Percentiles rank a stretch among this genome's conserved stretches.
These are phyloP conservation scores for Garra rufa DNA, from an alignment of 2,113 vertebrate genomes.

Conservation along the genomic window DNA sequence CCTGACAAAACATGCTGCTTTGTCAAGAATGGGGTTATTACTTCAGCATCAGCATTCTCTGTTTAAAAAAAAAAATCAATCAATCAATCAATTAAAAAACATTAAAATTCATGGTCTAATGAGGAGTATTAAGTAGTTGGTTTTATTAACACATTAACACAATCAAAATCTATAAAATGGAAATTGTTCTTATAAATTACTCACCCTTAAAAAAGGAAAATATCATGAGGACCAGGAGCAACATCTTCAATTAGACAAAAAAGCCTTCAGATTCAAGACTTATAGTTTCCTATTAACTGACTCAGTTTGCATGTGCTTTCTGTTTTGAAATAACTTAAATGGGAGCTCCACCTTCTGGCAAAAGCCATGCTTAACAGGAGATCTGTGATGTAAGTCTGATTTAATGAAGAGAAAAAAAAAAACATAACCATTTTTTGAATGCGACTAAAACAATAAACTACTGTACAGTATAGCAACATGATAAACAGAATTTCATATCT, in stretches of 20 bases:
- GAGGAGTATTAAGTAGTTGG: background rate
- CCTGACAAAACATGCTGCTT: background rate
- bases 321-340: background rate
- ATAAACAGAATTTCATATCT: background rate
- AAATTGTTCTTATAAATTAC: background rate
- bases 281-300: background rate
- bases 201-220: background rate
- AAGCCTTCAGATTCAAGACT: background rate
- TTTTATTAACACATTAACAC: background rate
- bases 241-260: background rate
- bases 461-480: too few species aligned
- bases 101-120: background rate
- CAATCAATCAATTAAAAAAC: background rate
- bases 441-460: background rate
- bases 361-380: background rate
- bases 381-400: background rate
- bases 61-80: background rate
- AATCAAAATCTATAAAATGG: too few species aligned
- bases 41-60: slow-evolving; percentile 3
- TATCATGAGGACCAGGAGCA: background rate
- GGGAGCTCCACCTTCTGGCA: slow-evolving; percentile 21
- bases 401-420: too few species aligned
- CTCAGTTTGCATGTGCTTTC: background rate
- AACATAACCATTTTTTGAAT: too few species aligned
- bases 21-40: background rate